Evolutionary conservation across 2,888 invertebrate genomes (phyloP), one percentile per base, ranked within the genome.

Genomic region (Cecidostiba fungosa): DNA sequence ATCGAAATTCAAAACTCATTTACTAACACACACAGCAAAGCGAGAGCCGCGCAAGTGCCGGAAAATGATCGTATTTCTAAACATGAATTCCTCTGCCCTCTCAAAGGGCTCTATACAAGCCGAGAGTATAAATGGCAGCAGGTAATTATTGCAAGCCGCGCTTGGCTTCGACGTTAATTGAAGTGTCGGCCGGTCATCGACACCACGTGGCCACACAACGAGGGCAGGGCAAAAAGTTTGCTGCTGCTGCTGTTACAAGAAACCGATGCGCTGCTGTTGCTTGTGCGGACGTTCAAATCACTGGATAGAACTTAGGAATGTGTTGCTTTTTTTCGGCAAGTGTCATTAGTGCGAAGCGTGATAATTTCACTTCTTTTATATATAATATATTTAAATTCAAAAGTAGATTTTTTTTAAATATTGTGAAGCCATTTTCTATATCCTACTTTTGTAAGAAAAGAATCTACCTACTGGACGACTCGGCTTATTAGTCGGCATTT

Each of bases 121-220:
- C 29, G 47, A 29, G 66, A 66, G 29, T 66, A 69, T 69, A 69
- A 78, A 78, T 69, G 69, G 50, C 29, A 50, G 54, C 36, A n/a
- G 72, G 72, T 36, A 80, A 80, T 80, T 80, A 80, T 80, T 80
- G 72, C 23, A 72, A 39, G 69, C 50, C 8, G 73, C n/a, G 47
- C 12, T 32, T 50, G 43, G 47, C 23, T 82, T 82, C 81, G 81
- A 74, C 81, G 81, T 47, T 82, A 82, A 82, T 82, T 82, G 81
- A 82, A 82, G 81, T 82, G 81, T 82, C 74, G 81, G 29, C 32
- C 70, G 79, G 79, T 79, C 79, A 79, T 79, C 79, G 79, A 79
- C 79, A 70, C 79, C 19, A 39, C 66, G 12, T 36, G 47, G 66
- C 32, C 43, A 47, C 62, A 78, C 43, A 66, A 77, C 50, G n/a